Evolutionary conservation across 2,797 vertebrate genomes (phyloP), one percentile per base, ranked within the genome.

Genomic region (Sus cebifrons): DNA sequence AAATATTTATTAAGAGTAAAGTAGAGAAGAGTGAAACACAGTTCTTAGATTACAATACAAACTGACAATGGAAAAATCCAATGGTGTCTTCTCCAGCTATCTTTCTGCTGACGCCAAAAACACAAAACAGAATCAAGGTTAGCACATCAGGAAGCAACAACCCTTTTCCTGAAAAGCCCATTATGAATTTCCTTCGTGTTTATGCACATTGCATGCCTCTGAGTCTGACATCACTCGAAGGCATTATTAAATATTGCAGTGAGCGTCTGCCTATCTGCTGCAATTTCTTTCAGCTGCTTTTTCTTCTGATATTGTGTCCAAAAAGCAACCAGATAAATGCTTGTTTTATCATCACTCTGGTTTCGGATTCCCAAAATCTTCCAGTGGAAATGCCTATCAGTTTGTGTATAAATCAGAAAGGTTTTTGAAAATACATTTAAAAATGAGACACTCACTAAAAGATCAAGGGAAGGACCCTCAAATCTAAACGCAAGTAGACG

Each of bases 101-200:
- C 7, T 75, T 67, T 2, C 67, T 2, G 73, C 68, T 54, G 60
- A n/a, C 32, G 65, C 44, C 68, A 81, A 77, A 62, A 77, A 6
- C 52, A 85, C 58, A 91, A 89, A 73, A 49, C 29, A 73, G 70
- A 95, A 81, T 29, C 91, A 70, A 73, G 49, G 84, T 73, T 49
- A 86, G 90, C 64, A 67, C 36, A 13, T 6, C 65, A 84, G 89
- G 94, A 96, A 86, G 82, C 89, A 92, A 87, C 18, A 67, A 68
- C 12, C 36, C 44, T 71, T 36, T 85, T 89, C 96, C 84, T 83
- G 92, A 89, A 97, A 94, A 85, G 91, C 71, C 64, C 20, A 12
- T 27, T 40, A 49, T 40, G 81, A 86, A 82, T 67, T 75, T 94
- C 86, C n/a, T 74, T n/a, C 83, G 73, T 96, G 87, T 90, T 75